Evolutionary conservation across 2,797 vertebrate genomes (phyloP).

Genomic region (Hephaestus fuliginosus): DNA sequence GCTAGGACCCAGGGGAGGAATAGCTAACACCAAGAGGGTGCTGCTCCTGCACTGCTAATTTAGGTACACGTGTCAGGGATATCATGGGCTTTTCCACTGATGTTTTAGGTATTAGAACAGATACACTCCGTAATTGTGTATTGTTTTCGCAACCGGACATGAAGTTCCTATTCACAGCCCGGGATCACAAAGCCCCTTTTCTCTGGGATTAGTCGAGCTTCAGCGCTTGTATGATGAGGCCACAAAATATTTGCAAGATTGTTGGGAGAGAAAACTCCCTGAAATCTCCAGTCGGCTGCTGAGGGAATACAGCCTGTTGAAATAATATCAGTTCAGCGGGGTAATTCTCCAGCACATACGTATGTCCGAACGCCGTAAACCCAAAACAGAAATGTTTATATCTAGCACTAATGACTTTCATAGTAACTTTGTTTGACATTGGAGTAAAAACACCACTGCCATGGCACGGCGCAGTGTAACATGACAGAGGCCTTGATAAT

Average conservation of each 20-base stretch:
- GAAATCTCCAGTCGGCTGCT: slow-evolving; percentile 71
- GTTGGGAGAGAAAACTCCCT: slow-evolving; percentile 82
- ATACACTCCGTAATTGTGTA: slow-evolving; percentile 72
- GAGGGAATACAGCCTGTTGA: slow-evolving; percentile 70
- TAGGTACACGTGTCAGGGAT: slow-evolving; percentile 81
- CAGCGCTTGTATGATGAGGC: slow-evolving; percentile 68
- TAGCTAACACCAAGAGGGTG: slow-evolving; percentile 74
- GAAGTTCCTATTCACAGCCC: slow-evolving; percentile 65
- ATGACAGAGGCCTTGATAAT: slow-evolving; percentile 64
- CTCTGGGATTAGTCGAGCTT: slow-evolving; percentile 67
- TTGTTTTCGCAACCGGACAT: slow-evolving; percentile 75
- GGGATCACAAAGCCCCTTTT: slow-evolving; percentile 66
- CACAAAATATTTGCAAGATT: slow-evolving; percentile 66
- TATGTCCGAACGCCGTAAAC: slow-evolving; percentile 49
- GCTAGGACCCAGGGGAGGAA: slow-evolving; percentile 69
- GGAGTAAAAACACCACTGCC: slow-evolving; percentile 53
- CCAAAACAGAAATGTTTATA: slow-evolving; percentile 68
- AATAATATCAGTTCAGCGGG: slow-evolving; percentile 63
- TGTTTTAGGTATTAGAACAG: slow-evolving; percentile 78
- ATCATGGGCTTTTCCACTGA: slow-evolving; percentile 75
- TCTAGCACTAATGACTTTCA: slow-evolving; percentile 63
- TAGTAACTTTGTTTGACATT: slow-evolving; percentile 72
- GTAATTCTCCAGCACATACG: slow-evolving; percentile 59
- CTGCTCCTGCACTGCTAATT: slow-evolving; percentile 76
- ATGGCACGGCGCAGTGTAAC: slow-evolving; percentile 23